Base-by-base conservation (phyloP, 2,113 vertebrate genomes). In the Cryptomyrus ogoouensis region DNA sequence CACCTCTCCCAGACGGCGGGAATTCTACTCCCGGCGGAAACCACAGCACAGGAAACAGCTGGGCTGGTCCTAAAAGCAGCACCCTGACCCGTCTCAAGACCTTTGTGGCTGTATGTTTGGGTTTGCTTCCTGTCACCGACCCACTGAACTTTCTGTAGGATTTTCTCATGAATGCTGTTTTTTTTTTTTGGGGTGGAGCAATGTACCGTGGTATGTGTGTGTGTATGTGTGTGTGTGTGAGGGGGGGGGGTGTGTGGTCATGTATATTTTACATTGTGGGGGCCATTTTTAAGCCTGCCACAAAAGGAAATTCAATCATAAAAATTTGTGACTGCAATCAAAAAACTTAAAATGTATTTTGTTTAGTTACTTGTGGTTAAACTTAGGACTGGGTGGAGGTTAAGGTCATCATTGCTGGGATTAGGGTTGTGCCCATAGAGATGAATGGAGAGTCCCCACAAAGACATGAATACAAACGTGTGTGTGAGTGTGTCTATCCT, bases 161-260 rank as follows among this genome's bases (percentile, higher is more conserved):
- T 87, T n/a, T 88, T 91, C 83, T 91, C 91, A 91, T 62, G 91
- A 91, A 91, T 89, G 88, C 90, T 85, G 42, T 53, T 87, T 87
- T 53, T 56, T 52, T 85, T 56, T 15, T 47, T 47, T 47, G 12
- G 74, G 74, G 74, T 21, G 83, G 50, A 31, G 27, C 74, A 39
- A 13, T 39, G 56, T 24, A 58, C 7, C 7, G 0, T n/a, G 19
- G 56, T 58, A 0, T 56, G 1, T 56, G 5, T 53, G 3, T 52
- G 50, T 53, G 52, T 19, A 3, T 3, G 47, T 49, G 46, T 47
- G 1, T 47, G 46, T 39, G 39, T 39, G 39, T 39, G 39, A 39
- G 46, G 47, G 47, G 50, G 50, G 50, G 9, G 46, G 46, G 46
- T 1, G 44, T 6, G 44, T 7, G 50, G 50, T 1, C 50, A 52